Base-by-base conservation (phyloP, 2,888 invertebrate species). In the Zootermopsis nevadensis region DNA sequence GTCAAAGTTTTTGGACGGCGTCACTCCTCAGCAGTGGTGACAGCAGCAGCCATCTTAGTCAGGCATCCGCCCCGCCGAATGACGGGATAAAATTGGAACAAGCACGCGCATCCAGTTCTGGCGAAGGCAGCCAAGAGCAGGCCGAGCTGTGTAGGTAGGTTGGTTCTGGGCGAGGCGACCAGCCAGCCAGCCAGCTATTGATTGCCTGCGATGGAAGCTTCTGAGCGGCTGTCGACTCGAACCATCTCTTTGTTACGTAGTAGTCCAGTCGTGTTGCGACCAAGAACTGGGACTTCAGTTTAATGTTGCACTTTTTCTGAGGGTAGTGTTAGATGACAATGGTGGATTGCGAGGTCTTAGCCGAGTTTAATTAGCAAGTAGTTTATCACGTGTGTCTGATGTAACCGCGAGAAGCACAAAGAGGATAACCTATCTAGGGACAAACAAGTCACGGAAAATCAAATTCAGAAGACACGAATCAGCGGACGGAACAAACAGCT, bases 181-280 rank as follows among this genome's bases (percentile, higher is more conserved):
- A 80, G 66, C 66, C 38, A 31, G 81, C 80, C 24, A 30, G 38
- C 79, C 38, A 31, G 81, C 81, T 81, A 81, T 81, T 72, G 81
- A 81, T 81, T 81, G 81, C 81, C 48, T 67, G 81, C 72, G 67
- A 79, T 79, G 79, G 77, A 79, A 79, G 66, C 79, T 79, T 60
- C 79, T 38, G 79, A 79, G 79, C 69, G 33, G 69, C 33, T 31
- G 69, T 22, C 31, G 74, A 74, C 33, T 74, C 38, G 38, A 38
- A 74, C 74, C 74, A 74, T 74, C 74, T 42, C 74, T 74, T 74
- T 74, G 74, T 74, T 74, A n/a, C n/a, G 74, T 74, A 69, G 69
- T 33, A 31, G 69, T 19, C 69, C 69, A 33, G 33, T 33, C 30
- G 69, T 69, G 69, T 69, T 69, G 69, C 33, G 33, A 22, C 60